A percentile compares a stretch with the other conserved stretches of the same genome.
These are phyloP conservation scores for Mesorhabditis spiculigera DNA, from an alignment of 2,888 invertebrate species.

Conservation along the genomic window DNA sequence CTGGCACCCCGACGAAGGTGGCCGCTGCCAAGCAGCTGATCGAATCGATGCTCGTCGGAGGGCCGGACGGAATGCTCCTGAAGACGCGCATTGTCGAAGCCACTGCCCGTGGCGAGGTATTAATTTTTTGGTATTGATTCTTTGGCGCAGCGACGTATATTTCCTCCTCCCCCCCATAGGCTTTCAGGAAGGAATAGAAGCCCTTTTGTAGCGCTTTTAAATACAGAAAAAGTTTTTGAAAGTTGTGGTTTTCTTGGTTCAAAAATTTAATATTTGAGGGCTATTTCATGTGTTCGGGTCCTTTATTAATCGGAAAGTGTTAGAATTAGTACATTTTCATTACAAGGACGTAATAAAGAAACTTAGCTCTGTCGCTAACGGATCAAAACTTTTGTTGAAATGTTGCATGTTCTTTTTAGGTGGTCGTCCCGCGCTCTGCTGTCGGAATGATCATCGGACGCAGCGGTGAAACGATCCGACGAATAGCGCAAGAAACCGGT, in stretches of 20 bases:
- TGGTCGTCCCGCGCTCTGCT: conserved; percentile 84
- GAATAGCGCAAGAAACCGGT: conserved; percentile 88
- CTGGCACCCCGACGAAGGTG: conserved; percentile 80
- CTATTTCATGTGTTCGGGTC: too few species aligned
- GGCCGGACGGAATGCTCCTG: conserved; percentile 73
- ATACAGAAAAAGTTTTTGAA: too few species aligned
- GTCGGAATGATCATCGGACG: conserved; percentile 96
- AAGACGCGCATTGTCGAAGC: conserved; percentile 9
- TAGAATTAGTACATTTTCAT: too few species aligned
- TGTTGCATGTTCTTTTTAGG: conserved; percentile 47
- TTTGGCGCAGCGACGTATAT: background rate
- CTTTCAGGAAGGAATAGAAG: too few species aligned
- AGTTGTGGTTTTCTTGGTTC: too few species aligned
- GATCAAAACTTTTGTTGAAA: conserved; percentile 9
- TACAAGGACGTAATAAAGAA: background rate
- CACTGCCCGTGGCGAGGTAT: conserved; percentile 14
- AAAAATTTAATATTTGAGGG: too few species aligned
- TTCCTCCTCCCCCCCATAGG: too few species aligned
- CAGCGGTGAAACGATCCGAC: conserved; percentile 95
- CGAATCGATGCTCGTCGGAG: too few species aligned
- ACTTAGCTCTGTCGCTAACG: conserved; percentile 15
- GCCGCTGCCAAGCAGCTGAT: conserved; percentile 28
- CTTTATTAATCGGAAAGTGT: too few species aligned
- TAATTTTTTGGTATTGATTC: conserved; percentile 10
- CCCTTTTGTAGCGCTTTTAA: too few species aligned